Evolutionary conservation across 2,888 invertebrate species (phyloP), one percentile per base, ranked within the genome.

Genomic region (Zeuzera pyrina): DNA sequence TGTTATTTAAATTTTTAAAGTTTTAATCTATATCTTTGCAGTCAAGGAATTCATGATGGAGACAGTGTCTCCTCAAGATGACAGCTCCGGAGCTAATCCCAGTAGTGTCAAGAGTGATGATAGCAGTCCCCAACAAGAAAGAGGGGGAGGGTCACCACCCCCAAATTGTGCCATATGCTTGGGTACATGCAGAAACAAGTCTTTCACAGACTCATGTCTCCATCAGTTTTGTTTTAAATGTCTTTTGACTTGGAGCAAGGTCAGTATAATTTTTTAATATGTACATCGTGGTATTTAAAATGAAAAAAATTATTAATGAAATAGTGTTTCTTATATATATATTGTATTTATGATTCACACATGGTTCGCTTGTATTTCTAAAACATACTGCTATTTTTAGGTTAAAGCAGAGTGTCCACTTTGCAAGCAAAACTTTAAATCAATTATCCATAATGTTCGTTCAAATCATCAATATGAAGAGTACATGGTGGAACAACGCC

Each of bases 151-250:
- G 6, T 91, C 92, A 14, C 93, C 94, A 1, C 93, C 93, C 1
- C 91, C 93, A 2, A 93, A 93, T 62, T 97, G 97, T 85, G 92
- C 96, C 29, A 97, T 97, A 60, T 97, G 97, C 57, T 86, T 97
- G 35, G 94, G 94, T 12, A 89, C 89, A 43, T 89, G 94, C 54
- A 87, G 89, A 35, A 94, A 97, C 62, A 95, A 93, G 60, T 95
- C 94, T 15, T 95, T 94, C 64, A 94, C 96, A 0, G 93, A 97
- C 64, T 92, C 92, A 30, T 98, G 97, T 64, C 87, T 93, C 64
- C 97, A 98, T 71, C 91, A 93, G 63, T 98, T 97, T 68, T 98
- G 97, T 67, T 97, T 96, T 63, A 91, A 90, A 43, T 98, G 97
- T 61, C 85, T 98, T 15, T 73, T 94, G 38, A 93, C 95, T 58